Evolutionary conservation across 1,140 invertebrate genomes (phyloP).

Genomic region (Macrotrachela quadricornifera): DNA sequence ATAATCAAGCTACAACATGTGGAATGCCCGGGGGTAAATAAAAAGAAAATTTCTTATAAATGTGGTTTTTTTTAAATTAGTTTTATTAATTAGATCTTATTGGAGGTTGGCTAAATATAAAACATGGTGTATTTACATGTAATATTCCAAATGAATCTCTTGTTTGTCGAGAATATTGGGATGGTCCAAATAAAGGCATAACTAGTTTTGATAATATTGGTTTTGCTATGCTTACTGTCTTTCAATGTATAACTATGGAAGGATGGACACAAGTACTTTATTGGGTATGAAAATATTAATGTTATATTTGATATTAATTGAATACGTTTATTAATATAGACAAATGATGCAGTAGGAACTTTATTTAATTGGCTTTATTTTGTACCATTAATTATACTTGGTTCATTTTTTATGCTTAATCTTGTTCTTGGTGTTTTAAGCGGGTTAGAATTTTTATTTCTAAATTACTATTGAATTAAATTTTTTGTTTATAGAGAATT

Average conservation of each 20-base stretch:
- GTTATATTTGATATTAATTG: not conserved
- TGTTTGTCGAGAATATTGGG: slow-evolving; percentile 50
- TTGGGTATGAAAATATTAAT: slow-evolving; percentile 51
- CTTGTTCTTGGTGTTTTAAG: slow-evolving; percentile 99
- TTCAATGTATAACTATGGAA: slow-evolving; percentile 99
- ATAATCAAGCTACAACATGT: not conserved
- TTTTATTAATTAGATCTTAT: too few species aligned
- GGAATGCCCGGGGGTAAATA: not conserved
- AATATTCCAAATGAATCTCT: not conserved
- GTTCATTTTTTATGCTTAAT: slow-evolving; percentile 99
- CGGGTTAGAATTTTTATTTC: slow-evolving; percentile 44
- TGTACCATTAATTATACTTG: slow-evolving; percentile 97
- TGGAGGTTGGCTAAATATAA: too few species aligned
- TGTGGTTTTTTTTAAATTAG: not conserved
- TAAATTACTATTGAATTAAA: slow-evolving; percentile 8
- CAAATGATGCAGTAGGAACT: slow-evolving; percentile 94
- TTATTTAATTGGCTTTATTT: slow-evolving; percentile 99
- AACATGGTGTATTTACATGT: too few species aligned
- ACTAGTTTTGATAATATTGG: slow-evolving; percentile 99
- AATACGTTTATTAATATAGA: slow-evolving; percentile 37
- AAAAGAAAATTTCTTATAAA: not conserved
- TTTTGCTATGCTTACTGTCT: slow-evolving; percentile 99
- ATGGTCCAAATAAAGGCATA: slow-evolving; percentile 91
- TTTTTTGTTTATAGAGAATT: slow-evolving; percentile 57
- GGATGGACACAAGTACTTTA: slow-evolving; percentile 98